Percentiles rank a stretch among this genome's conserved stretches.
Conservation (phyloP, 2,797 vertebrate genomes). For the Anguilla pacifica region DNA sequence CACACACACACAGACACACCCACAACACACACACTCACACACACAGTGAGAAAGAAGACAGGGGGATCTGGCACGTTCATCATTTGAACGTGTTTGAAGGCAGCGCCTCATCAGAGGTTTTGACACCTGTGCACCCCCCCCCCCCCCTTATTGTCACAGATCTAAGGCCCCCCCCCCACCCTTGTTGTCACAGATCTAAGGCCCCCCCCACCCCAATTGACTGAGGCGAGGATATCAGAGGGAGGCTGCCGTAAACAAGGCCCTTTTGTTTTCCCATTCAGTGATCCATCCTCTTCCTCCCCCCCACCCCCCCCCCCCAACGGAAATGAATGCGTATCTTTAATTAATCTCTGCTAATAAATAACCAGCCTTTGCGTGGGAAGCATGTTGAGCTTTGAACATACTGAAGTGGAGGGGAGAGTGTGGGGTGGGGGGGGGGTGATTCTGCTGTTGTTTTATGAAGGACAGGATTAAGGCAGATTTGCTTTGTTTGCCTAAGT, state of each 20-base stretch:
- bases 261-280: constrained; percentile 26
- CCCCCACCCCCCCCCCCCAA: background rate
- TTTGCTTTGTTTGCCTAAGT: background rate
- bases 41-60: background rate
- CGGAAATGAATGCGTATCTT: constrained; percentile 28
- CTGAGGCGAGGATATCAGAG: background rate
- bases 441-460: background rate
- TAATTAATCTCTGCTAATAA: constrained; percentile 38
- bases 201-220: background rate
- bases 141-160: background rate
- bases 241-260: background rate
- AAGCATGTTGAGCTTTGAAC: constrained; percentile 33
- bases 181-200: background rate
- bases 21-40: background rate
- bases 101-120: background rate
- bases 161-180: background rate
- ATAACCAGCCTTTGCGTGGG: constrained; percentile 29
- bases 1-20: background rate
- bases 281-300: constrained; percentile 24
- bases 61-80: background rate
- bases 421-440: constrained; percentile 9
- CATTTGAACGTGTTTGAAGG: background rate
- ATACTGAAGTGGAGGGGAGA: constrained; percentile 34
- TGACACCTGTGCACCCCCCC: background rate
- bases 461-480: background rate